phyloP scores from a whole-genome alignment of 2,797 vertebrate genomes.

The Sorex maritimensis region DNA sequence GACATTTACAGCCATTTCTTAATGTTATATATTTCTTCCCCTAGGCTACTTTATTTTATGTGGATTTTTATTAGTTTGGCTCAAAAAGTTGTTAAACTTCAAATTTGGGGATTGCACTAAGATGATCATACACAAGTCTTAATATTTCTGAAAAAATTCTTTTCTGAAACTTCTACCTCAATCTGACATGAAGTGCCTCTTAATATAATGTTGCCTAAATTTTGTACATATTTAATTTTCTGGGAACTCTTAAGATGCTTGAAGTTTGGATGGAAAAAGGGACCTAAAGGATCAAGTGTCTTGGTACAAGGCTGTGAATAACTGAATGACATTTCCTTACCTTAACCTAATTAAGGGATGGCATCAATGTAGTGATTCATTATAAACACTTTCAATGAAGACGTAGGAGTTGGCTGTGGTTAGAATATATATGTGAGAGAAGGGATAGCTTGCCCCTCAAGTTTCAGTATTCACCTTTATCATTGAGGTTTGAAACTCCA shows the following conservation, averaged over 20 bases:
- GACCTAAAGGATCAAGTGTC: slow-evolving; percentile 24
- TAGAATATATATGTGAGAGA: neutral
- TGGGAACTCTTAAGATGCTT: slow-evolving; percentile 7
- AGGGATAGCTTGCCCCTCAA: neutral
- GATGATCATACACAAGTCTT: slow-evolving; percentile 1
- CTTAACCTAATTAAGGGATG: slow-evolving; percentile 15
- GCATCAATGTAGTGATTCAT: slow-evolving; percentile 12
- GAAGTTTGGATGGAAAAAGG: neutral
- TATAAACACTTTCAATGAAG: slow-evolving; percentile 8
- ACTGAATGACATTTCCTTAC: slow-evolving; percentile 41
- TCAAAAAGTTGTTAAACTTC: neutral
- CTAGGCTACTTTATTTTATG: slow-evolving; percentile 29
- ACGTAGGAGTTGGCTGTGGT: neutral
- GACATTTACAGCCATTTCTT: slow-evolving; percentile 43
- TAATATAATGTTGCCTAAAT: neutral
- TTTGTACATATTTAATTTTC: slow-evolving; percentile 38
- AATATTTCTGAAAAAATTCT: slow-evolving; percentile 40
- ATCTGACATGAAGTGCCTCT: slow-evolving; percentile 17
- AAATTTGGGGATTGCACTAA: slow-evolving; percentile 9
- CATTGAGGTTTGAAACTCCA: slow-evolving; percentile 28
- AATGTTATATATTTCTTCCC: slow-evolving; percentile 24
- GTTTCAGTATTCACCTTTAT: neutral
- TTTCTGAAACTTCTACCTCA: neutral
- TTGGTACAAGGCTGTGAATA: slow-evolving; percentile 14
- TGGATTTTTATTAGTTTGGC: slow-evolving; percentile 40